Evolutionary conservation across 2,797 vertebrate species (phyloP).

Genomic region (Heterohyrax brucei): DNA sequence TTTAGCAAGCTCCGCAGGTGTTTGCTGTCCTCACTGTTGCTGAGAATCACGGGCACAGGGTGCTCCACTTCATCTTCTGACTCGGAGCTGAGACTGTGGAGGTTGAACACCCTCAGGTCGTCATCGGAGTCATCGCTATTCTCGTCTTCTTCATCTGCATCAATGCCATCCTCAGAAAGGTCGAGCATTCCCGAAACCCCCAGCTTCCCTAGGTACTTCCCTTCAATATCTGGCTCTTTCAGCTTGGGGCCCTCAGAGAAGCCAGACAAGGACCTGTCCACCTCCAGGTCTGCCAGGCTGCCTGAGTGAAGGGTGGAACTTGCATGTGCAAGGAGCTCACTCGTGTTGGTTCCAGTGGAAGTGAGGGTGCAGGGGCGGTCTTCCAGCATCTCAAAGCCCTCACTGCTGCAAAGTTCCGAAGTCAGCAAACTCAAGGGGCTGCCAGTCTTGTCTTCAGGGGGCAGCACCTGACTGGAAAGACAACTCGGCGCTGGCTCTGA

Average conservation of each 20-base stretch:
- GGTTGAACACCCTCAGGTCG: slow-evolving; percentile 94
- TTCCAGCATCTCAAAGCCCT: slow-evolving; percentile 81
- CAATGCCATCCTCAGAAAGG: slow-evolving; percentile 94
- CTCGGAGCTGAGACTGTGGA: slow-evolving; percentile 96
- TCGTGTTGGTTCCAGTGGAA: slow-evolving; percentile 90
- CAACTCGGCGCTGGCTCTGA: slow-evolving; percentile 49
- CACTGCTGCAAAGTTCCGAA: slow-evolving; percentile 79
- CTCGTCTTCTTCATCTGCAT: slow-evolving; percentile 98
- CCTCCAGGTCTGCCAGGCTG: slow-evolving; percentile 82
- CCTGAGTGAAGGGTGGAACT: slow-evolving; percentile 66
- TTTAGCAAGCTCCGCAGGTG: slow-evolving; percentile 97
- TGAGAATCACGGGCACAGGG: slow-evolving; percentile 95
- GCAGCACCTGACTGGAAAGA: slow-evolving; percentile 3
- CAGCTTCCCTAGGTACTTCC: slow-evolving; percentile 95
- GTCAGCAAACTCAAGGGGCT: slow-evolving; percentile 69
- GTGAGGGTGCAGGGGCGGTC: slow-evolving; percentile 84
- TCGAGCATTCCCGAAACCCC: slow-evolving; percentile 90
- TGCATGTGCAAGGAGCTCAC: slow-evolving; percentile 86
- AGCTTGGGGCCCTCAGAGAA: slow-evolving; percentile 93
- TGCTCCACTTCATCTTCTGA: slow-evolving; percentile 95
- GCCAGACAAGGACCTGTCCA: slow-evolving; percentile 91
- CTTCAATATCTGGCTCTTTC: slow-evolving; percentile 97
- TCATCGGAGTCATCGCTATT: slow-evolving; percentile 98
- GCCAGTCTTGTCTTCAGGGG: slow-evolving; percentile 78
- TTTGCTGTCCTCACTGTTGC: slow-evolving; percentile 90